Percentiles rank a stretch among this genome's conserved stretches.
Conservation (phyloP, 2,888 invertebrate species). For the Chymomyza amoena region DNA sequence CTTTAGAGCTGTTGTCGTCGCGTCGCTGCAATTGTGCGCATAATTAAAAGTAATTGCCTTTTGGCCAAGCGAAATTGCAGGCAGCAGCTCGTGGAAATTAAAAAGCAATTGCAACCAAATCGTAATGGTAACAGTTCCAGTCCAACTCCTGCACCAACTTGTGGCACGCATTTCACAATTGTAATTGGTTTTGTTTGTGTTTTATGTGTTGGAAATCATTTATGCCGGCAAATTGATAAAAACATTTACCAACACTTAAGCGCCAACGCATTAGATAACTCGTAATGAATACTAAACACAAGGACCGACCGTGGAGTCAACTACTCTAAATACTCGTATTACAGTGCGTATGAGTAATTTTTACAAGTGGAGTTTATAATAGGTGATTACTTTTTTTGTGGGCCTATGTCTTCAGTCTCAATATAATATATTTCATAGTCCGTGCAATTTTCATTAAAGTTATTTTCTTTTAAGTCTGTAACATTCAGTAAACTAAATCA, state of each 20-base stretch:
- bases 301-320: not conserved
- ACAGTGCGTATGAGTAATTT: not conserved
- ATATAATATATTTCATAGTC: no score
- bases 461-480: no score
- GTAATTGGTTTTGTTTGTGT: conserved; percentile 44
- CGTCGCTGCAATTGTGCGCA: conserved; percentile 1
- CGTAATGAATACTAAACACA: not conserved
- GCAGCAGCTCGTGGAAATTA: conserved; percentile 42
- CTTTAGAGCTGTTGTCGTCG: not conserved
- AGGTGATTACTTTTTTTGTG: no score
- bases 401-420: no score
- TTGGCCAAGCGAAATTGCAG: conserved; percentile 50
- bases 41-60: conserved; percentile 65
- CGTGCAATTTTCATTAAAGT: no score
- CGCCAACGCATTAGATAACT: not conserved
- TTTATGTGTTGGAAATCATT: not conserved
- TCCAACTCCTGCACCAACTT: not conserved
- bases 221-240: not conserved
- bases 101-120: conserved; percentile 23
- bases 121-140: not conserved
- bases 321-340: not conserved
- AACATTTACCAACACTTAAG: not conserved
- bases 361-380: not conserved
- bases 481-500: no score
- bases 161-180: conserved; percentile 63